Evolutionary conservation across 2,113 vertebrate species (phyloP).

Genomic region (Trematocara marginatum): DNA sequence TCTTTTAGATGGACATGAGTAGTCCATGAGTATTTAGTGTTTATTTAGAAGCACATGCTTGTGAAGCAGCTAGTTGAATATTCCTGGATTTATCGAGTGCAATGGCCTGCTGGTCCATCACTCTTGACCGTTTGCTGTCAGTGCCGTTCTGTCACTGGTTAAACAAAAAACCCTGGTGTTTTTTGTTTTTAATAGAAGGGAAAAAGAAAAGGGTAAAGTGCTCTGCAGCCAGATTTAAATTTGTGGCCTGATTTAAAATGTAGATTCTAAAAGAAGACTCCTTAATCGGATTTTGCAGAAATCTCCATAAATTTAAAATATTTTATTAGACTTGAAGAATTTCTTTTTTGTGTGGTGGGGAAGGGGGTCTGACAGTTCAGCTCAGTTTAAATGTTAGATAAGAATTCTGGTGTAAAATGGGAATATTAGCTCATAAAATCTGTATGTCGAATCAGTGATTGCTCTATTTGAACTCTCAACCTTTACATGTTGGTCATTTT

Average conservation of each 20-base stretch:
- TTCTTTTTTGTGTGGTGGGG: not conserved
- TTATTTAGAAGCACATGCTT: not conserved
- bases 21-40: not conserved
- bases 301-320: not conserved
- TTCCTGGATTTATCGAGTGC: not conserved
- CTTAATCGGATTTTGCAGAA: not conserved
- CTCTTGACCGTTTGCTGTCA: slow-evolving; percentile 23
- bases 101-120: not conserved
- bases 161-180: slow-evolving; percentile 21
- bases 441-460: not conserved
- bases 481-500: not conserved
- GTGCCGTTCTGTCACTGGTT: slow-evolving; percentile 40
- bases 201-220: not conserved
- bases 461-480: not conserved
- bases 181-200: not conserved
- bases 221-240: not conserved
- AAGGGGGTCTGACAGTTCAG: not conserved
- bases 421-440: not conserved
- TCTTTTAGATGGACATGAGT: not conserved
- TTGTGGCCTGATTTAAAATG: not conserved
- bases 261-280: not conserved
- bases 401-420: not conserved
- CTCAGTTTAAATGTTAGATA: not conserved
- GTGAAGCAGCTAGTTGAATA: not conserved
- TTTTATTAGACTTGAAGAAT: not conserved